These are phyloP conservation scores for Cecropterus lyciades DNA, from an alignment of 1,140 invertebrate species.

Conservation along the genomic window DNA sequence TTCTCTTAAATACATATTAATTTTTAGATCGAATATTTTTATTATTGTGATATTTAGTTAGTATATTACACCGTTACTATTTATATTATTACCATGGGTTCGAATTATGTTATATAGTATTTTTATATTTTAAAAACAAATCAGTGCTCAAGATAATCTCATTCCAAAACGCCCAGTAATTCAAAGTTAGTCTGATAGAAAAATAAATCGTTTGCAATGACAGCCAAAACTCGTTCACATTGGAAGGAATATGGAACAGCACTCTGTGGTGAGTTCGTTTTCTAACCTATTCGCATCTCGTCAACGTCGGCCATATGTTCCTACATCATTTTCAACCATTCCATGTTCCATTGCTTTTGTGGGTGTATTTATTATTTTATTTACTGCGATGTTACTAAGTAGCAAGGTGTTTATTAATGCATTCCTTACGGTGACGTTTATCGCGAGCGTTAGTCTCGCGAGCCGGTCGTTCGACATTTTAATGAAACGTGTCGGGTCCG, in stretches of 20 bases:
- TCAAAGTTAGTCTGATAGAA: slow-evolving; percentile 56
- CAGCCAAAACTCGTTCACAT: slow-evolving; percentile 80
- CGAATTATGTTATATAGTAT: slow-evolving; percentile 72
- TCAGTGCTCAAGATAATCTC: slow-evolving; percentile 82
- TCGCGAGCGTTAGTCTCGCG: slow-evolving; percentile 29
- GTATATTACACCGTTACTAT: slow-evolving; percentile 73
- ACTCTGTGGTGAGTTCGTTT: slow-evolving; percentile 79
- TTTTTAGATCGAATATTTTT: slow-evolving; percentile 80
- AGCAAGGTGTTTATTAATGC: slow-evolving; percentile 8
- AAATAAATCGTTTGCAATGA: slow-evolving; percentile 67
- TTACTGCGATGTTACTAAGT: neutral
- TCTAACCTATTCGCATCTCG: slow-evolving; percentile 69
- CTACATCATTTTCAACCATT: slow-evolving; percentile 6
- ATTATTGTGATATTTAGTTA: slow-evolving; percentile 82
- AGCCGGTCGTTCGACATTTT: slow-evolving; percentile 40
- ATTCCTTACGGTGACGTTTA: slow-evolving; percentile 31
- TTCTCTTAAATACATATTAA: slow-evolving; percentile 73
- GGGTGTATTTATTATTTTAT: slow-evolving; percentile 3
- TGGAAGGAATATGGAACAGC: slow-evolving; percentile 84
- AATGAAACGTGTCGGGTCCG: slow-evolving; percentile 46
- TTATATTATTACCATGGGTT: slow-evolving; percentile 76
- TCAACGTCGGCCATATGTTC: slow-evolving; percentile 46
- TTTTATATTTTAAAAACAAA: slow-evolving; percentile 61
- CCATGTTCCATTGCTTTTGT: slow-evolving; percentile 6
- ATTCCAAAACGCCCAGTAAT: slow-evolving; percentile 78